Conservation (phyloP, 2,797 vertebrate species). For the Lagocephalus sceleratus region DNA sequence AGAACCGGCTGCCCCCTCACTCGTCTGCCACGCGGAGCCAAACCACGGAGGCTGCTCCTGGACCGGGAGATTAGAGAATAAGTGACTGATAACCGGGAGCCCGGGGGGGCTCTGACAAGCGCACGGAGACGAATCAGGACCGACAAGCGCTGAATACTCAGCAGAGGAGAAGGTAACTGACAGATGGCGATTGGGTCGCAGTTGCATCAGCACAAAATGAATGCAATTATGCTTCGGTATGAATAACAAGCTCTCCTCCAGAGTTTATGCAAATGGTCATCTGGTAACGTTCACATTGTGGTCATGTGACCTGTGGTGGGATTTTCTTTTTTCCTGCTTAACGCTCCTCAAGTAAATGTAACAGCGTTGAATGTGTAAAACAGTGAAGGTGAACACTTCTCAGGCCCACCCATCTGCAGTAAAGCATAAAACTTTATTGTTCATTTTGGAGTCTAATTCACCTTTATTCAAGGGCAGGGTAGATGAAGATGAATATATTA, state of each 20-base stretch:
- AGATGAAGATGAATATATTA: neutral
- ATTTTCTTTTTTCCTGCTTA: too few species aligned
- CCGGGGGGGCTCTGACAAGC: constrained; percentile 13
- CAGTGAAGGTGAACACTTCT: neutral
- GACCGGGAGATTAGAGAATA: constrained; percentile 58
- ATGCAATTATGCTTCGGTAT: constrained; percentile 20
- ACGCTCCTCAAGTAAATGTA: too few species aligned
- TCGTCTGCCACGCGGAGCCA: constrained; percentile 43
- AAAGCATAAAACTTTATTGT: neutral
- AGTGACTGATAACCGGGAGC: constrained; percentile 33
- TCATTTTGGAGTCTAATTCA: too few species aligned
- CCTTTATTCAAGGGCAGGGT: neutral
- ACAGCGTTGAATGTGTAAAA: too few species aligned
- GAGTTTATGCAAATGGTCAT: constrained; percentile 28
- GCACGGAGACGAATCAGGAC: constrained; percentile 4
- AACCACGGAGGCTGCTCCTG: constrained; percentile 44
- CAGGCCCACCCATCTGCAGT: neutral
- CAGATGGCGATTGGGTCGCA: constrained; percentile 17
- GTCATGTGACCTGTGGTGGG: too few species aligned
- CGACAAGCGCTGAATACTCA: constrained; percentile 11
- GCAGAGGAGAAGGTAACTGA: constrained; percentile 13
- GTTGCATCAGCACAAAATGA: constrained; percentile 38
- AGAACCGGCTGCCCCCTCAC: constrained; percentile 45
- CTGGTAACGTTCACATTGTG: neutral
- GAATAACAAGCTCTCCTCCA: constrained; percentile 25